Evolutionary conservation across 1,140 invertebrate genomes (phyloP).

Genomic region (Dryas iulia): DNA sequence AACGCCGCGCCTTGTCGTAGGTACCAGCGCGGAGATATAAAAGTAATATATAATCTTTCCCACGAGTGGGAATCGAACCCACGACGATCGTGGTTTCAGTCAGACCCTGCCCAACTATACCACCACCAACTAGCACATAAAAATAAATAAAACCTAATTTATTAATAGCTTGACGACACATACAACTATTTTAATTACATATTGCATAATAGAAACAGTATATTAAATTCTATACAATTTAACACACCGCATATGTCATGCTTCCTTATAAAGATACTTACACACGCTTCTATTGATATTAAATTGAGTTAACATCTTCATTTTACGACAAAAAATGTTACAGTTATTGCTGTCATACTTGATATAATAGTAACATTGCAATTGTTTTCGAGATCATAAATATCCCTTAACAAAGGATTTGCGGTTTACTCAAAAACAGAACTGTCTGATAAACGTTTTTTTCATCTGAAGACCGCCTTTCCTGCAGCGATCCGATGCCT

Average conservation of each 20-base stretch:
- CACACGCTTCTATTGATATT: constrained; percentile 28
- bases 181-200: neutral
- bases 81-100: too few species aligned
- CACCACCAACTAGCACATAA: too few species aligned
- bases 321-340: constrained; percentile 55
- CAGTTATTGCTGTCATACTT: constrained; percentile 74
- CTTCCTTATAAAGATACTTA: neutral
- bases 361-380: constrained; percentile 75
- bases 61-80: too few species aligned
- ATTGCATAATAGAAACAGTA: neutral
- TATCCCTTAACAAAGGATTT: constrained; percentile 73
- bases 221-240: neutral
- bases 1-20: too few species aligned
- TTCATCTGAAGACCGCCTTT: constrained; percentile 55
- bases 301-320: constrained; percentile 64
- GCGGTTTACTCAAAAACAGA: constrained; percentile 79
- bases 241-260: neutral
- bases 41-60: too few species aligned
- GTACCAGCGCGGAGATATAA: too few species aligned
- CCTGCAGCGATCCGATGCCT: constrained; percentile 69
- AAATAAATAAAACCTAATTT: neutral
- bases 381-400: constrained; percentile 77
- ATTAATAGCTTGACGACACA: neutral
- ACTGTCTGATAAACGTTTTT: constrained; percentile 75
- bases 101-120: too few species aligned